Base-by-base conservation (phyloP, 1,140 invertebrate genomes). In the Amphibalanus amphitrite region DNA sequence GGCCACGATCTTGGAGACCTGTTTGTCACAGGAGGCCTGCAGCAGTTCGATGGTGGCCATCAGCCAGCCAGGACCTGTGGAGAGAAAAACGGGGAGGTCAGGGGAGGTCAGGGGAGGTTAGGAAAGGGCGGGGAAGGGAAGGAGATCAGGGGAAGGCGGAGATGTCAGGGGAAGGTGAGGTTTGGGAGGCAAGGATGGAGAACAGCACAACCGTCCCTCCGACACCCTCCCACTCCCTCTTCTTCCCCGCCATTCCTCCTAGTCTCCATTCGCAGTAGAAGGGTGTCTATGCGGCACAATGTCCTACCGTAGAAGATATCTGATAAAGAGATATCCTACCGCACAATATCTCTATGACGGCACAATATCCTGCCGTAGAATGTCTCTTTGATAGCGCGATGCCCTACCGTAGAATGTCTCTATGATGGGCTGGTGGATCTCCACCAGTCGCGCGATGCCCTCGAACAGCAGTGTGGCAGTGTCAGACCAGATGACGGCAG, bases 261-360 rank as follows among this genome's bases (percentile, higher is more conserved):
- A 4, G 15, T 38, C 33, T 38, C 33, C 4, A 4, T n/a, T n/a
- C n/a, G n/a, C n/a, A n/a, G n/a, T n/a, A n/a, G n/a, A n/a, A n/a
- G n/a, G n/a, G n/a, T n/a, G n/a, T n/a, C n/a, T n/a, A n/a, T n/a
- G n/a, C n/a, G n/a, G n/a, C n/a, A 23, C 23, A 23, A 29, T 28
- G 28, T 71, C 47, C 69, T n/a, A 78, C 94, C 93, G 83, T 97
- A 98, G 81, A 91, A 95, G 15, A 91, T 94, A 79, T 97, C 93
- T 59, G n/a, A n/a, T n/a, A n/a, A n/a, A n/a, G 64, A 4, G 64
- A 29, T 28, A 25, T 71, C 47, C 69, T n/a, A 78, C 94, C 93
- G 83, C 97, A 98, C 81, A 91, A 95, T 13, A 91, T 94, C 79
- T 97, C 93, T 59, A 97, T 88, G 30, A 97, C 84, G 0, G 95